Percentiles rank a stretch among this genome's conserved stretches.
Conservation (phyloP, 2,113 vertebrate genomes). For the Mungos mungo region DNA sequence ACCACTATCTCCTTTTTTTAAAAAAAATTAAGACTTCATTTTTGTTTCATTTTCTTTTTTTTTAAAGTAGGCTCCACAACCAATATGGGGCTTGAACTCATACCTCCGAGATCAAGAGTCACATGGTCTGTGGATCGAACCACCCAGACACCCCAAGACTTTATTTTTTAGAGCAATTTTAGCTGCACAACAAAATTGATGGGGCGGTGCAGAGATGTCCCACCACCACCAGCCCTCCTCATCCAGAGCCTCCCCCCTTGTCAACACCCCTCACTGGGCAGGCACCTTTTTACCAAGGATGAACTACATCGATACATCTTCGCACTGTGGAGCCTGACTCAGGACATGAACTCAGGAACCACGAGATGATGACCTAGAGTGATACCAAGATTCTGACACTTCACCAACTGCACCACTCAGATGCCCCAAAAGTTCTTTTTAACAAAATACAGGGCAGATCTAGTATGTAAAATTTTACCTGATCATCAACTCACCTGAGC, state of each 20-base stretch:
- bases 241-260: background rate
- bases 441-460: background rate
- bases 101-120: background rate
- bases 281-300: background rate
- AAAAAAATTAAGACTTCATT: background rate
- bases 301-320: background rate
- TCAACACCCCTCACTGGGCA: background rate
- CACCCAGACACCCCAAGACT: background rate
- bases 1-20: background rate
- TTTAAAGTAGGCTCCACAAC: background rate
- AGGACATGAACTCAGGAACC: too few species aligned
- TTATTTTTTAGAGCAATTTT: background rate
- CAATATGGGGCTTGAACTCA: background rate
- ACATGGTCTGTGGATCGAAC: background rate
- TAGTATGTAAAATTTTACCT: background rate
- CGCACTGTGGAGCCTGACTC: too few species aligned
- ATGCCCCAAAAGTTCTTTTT: background rate
- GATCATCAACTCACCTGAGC: background rate
- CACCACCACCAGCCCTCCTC: fast-evolving
- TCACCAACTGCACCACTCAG: too few species aligned
- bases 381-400: too few species aligned
- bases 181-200: background rate
- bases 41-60: background rate
- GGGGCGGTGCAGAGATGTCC: background rate
- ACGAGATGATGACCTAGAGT: too few species aligned